These are phyloP conservation scores for Rugalucina vietnamica DNA, from an alignment of 2,888 invertebrate genomes.

Conservation along the genomic window DNA sequence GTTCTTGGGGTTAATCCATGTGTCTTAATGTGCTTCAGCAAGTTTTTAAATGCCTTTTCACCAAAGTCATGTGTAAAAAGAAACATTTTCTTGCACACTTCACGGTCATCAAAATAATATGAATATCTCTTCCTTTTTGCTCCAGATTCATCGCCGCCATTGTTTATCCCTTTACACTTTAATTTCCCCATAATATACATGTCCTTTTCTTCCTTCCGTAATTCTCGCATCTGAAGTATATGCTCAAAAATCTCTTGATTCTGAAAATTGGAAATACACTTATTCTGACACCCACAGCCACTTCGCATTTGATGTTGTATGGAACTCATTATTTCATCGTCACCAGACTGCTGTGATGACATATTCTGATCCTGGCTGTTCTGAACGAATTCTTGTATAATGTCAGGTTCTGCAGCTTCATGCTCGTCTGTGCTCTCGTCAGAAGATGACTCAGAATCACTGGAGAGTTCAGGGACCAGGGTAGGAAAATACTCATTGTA, in stretches of 20 bases:
- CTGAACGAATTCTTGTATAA: background rate
- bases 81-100: background rate
- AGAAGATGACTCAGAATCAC: background rate
- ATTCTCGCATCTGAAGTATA: background rate
- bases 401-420: background rate
- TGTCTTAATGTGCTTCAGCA: background rate
- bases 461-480: background rate
- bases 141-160: background rate
- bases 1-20: background rate
- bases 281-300: background rate
- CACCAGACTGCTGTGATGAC: background rate
- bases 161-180: background rate
- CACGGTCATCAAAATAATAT: constrained; percentile 4
- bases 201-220: background rate
- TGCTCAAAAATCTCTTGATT: background rate
- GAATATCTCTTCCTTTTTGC: background rate
- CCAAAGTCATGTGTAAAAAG: background rate
- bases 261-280: background rate
- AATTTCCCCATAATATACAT: background rate
- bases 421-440: background rate
- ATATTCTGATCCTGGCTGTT: background rate
- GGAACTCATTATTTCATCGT: background rate
- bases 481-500: background rate
- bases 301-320: background rate
- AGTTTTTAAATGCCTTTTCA: background rate